Evolutionary conservation across 2,113 vertebrate species (phyloP), one percentile per base, ranked within the genome.

Genomic region (Gasterosteus nipponicus): DNA sequence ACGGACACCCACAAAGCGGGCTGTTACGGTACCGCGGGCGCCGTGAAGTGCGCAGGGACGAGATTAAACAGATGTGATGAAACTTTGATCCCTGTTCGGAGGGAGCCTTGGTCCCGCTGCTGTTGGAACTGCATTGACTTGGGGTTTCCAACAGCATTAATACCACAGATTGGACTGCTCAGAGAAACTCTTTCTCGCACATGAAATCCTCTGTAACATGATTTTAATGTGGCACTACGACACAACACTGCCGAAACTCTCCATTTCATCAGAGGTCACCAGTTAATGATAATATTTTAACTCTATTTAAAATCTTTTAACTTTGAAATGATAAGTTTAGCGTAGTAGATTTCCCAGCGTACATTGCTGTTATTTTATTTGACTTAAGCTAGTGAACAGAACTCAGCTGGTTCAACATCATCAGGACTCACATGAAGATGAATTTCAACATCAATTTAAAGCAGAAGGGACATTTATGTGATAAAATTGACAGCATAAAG

Each of bases 61-160:
- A 70, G 80, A 90, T 85, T 73, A 77, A 81, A 38, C 16, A 33
- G 59, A 62, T 38, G 51, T 78, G 74, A 65, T 82, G 60, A 64
- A 76, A 67, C 81, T 54, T 84, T 73, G 75, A 70, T 81, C 79
- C 75, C 73, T 58, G 2, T 39, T 38, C 0, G 51, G 41, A 3
- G 31, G 58, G 16, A 66, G 19, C 15, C 54, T 29, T 4, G 29
- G 41, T 39, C 39, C 44, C 39, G 60, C 64, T 65, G 65, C 82
- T 61, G 67, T n/a, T 60, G 18, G 29, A 78, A 29, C 42, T 15
- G 68, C 72, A 68, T 61, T 59, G 63, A 47, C 54, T 35, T 9
- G 10, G 59, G 54, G 67, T 57, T 74, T 67, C 62, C 59, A 61
- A 22, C 60, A 69, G 54, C 57, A 59, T 10, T 41, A 42, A 54